Conservation (phyloP, 2,797 vertebrate species). For the Momotus momota region DNA sequence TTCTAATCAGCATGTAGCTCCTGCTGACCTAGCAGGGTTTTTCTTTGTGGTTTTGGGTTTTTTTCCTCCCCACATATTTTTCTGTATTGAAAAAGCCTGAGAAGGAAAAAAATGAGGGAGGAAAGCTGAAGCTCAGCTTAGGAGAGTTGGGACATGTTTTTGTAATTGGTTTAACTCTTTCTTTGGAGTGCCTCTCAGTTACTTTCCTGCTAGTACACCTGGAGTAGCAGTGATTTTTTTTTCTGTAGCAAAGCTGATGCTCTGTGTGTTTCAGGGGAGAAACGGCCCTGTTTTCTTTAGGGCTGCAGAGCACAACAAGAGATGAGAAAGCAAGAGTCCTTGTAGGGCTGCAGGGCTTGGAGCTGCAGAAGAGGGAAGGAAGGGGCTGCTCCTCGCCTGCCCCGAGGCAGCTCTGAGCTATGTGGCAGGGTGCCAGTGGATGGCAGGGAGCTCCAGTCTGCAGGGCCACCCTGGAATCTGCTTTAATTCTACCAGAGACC, state of each 20-base stretch:
- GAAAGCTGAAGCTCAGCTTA: not conserved
- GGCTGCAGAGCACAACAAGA: not conserved
- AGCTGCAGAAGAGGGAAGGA: not conserved
- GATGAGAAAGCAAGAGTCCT: not conserved
- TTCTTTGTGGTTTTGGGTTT: not conserved
- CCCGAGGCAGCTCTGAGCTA: not conserved
- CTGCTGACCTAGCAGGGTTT: conserved; percentile 2
- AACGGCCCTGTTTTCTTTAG: not conserved
- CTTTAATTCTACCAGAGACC: not conserved
- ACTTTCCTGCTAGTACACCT: not conserved
- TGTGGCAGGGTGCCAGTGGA: not conserved
- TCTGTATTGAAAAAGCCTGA: not conserved
- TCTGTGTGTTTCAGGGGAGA: not conserved
- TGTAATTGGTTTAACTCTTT: conserved; percentile 47
- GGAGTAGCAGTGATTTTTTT: not conserved
- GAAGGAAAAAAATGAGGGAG: not conserved
- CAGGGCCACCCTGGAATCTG: not conserved
- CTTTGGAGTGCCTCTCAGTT: not conserved
- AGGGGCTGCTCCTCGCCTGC: not conserved
- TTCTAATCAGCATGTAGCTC: conserved; percentile 42
- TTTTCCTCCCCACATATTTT: not conserved
- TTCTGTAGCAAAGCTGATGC: not conserved
- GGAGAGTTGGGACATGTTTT: not conserved
- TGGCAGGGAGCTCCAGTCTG: not conserved
- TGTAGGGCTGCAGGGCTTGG: not conserved